Conservation (phyloP, 2,797 vertebrate genomes). For the Gymnoscopelus braueri region DNA sequence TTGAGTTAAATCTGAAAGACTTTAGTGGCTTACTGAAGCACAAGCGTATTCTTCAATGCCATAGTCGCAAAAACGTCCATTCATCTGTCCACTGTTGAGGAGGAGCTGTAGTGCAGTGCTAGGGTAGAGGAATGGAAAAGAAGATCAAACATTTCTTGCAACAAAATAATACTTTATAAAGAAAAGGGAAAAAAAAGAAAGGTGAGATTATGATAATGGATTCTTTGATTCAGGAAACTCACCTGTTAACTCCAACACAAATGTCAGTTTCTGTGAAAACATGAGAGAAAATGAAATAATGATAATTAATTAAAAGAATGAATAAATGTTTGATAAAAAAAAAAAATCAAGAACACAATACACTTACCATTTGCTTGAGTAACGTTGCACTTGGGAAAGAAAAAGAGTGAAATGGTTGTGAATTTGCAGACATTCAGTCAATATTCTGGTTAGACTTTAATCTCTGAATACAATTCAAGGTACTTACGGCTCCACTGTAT, state of each 20-base stretch:
- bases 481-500: constrained; percentile 26
- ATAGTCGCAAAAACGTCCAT: constrained; percentile 46
- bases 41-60: constrained; percentile 62
- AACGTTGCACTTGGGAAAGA: constrained; percentile 59
- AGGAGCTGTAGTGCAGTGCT: constrained; percentile 61
- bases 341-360: background rate
- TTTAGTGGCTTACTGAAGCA: constrained; percentile 53
- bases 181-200: background rate
- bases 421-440: background rate
- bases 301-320: background rate
- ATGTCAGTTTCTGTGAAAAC: constrained; percentile 55
- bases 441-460: background rate
- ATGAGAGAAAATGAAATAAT: background rate
- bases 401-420: constrained; percentile 5
- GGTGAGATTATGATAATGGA: too few species aligned
- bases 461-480: too few species aligned
- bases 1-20: background rate
- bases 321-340: too few species aligned
- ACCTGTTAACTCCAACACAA: constrained; percentile 74
- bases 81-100: constrained; percentile 29
- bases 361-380: constrained; percentile 52
- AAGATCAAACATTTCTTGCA: too few species aligned
- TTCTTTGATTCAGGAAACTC: constrained; percentile 5
- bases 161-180: background rate
- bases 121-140: constrained; percentile 9